Evolutionary conservation across 2,797 vertebrate genomes (phyloP).

Genomic region (Ceryle rudis): DNA sequence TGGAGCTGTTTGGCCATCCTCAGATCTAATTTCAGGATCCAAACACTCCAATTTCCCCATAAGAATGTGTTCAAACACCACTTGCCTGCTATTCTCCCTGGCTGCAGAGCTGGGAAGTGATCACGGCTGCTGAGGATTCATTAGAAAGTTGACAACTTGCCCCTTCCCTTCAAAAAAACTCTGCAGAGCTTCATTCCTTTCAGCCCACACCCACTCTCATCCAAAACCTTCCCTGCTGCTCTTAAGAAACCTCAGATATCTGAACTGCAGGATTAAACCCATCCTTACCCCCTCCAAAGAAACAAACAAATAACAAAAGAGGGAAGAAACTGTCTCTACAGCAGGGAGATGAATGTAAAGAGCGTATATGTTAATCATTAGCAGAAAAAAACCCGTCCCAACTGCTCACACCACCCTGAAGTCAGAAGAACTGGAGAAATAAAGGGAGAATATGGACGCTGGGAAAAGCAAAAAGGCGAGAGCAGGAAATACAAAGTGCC

Average conservation of each 20-base stretch:
- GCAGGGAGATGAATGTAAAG: not conserved
- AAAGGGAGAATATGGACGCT: not conserved
- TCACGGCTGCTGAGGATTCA: not conserved
- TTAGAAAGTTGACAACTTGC: slow-evolving; percentile 45
- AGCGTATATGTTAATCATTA: not conserved
- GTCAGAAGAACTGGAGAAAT: not conserved
- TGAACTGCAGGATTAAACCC: not conserved
- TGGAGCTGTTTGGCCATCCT: slow-evolving; percentile 25
- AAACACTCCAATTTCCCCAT: slow-evolving; percentile 47
- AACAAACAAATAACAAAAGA: slow-evolving; percentile 1
- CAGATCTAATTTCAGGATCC: slow-evolving; percentile 37
- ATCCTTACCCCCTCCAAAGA: not conserved
- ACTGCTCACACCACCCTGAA: not conserved
- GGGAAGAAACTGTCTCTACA: not conserved
- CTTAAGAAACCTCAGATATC: not conserved
- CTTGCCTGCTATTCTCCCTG: not conserved
- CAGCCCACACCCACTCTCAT: not conserved
- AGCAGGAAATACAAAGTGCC: not conserved
- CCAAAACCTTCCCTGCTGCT: not conserved
- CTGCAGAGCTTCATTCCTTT: not conserved
- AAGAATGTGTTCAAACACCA: slow-evolving; percentile 52
- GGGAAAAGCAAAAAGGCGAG: not conserved
- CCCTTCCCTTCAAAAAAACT: slow-evolving; percentile 18
- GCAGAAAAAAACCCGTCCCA: not conserved
- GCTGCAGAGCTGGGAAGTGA: slow-evolving; percentile 16